Percentiles rank a stretch among this genome's conserved stretches.
Conservation (phyloP, 2,113 vertebrate genomes). For the Triplophysa dalaica region DNA sequence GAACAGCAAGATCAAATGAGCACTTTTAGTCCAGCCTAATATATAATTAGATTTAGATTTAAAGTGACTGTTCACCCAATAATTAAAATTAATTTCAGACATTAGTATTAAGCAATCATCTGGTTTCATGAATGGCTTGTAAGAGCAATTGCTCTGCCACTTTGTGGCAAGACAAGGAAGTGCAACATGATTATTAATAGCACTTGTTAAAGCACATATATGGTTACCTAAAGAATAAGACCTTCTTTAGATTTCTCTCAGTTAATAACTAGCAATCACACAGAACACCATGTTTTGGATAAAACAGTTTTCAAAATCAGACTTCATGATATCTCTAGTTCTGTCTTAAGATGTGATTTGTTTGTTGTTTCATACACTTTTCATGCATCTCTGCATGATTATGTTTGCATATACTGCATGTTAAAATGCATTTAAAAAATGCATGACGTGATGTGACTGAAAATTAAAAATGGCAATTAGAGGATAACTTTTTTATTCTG, state of each 20-base stretch:
- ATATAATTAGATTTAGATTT: no score
- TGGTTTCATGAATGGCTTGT: background rate
- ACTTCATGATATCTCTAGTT: no score
- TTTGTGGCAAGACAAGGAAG: constrained; percentile 37
- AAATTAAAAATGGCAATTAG: background rate
- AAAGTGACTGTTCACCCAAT: background rate
- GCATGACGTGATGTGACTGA: constrained; percentile 28
- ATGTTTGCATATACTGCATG: constrained; percentile 33
- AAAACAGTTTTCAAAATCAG: no score
- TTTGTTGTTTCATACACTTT: background rate
- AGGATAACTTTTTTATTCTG: background rate
- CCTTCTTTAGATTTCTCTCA: no score
- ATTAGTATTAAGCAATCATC: background rate
- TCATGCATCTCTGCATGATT: constrained; percentile 24
- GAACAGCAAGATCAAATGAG: no score
- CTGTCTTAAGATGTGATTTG: no score
- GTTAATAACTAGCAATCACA: no score
- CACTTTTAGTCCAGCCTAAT: background rate
- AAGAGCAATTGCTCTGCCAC: constrained; percentile 36
- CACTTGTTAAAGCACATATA: background rate
- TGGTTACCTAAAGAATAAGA: background rate
- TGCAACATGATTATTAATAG: background rate
- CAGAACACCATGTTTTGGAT: no score
- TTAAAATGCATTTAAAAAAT: background rate
- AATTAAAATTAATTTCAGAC: background rate